Conservation (phyloP, 2,797 vertebrate genomes). For the Garrulus glandarius region DNA sequence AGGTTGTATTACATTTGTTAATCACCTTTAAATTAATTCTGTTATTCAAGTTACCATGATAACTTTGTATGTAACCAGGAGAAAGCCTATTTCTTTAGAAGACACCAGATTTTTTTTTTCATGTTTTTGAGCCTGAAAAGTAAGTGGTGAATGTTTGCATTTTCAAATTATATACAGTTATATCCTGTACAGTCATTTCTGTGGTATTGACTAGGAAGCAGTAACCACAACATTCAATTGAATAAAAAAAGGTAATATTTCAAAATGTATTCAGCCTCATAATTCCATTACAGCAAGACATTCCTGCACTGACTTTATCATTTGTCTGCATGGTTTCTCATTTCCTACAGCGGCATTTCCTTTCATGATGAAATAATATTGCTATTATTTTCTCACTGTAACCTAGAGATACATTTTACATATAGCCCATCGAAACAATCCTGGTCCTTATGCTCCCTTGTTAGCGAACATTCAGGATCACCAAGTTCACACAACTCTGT, state of each 20-base stretch:
- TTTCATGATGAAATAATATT: not conserved
- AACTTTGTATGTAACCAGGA: not conserved
- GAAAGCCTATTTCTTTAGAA: not conserved
- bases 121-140: not conserved
- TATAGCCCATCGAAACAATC: not conserved
- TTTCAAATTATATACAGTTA: not conserved
- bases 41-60: not conserved
- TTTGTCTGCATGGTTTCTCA: not conserved
- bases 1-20: not conserved
- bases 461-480: not conserved
- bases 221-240: not conserved
- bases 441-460: not conserved
- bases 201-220: not conserved
- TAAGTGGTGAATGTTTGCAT: not conserved
- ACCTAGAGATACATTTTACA: not conserved
- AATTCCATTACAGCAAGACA: not conserved
- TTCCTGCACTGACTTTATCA: not conserved
- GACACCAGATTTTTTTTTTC: not conserved
- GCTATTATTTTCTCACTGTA: not conserved
- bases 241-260: not conserved
- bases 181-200: not conserved
- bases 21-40: not conserved
- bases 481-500: not conserved
- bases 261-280: not conserved
- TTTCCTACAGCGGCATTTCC: not conserved